These are phyloP conservation scores for Strigops habroptila DNA, from an alignment of 2,113 vertebrate species.

Conservation along the genomic window DNA sequence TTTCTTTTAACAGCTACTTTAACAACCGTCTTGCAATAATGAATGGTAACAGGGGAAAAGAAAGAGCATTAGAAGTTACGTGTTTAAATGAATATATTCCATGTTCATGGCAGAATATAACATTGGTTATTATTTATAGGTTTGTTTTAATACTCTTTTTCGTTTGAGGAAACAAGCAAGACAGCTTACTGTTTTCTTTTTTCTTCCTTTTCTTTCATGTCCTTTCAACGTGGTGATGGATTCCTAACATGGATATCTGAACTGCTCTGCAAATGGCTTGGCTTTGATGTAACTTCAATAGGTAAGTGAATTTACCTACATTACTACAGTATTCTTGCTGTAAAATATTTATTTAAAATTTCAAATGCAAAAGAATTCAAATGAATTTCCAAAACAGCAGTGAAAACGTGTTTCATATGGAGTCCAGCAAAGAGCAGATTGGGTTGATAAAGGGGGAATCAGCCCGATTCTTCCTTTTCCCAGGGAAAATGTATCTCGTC, in stretches of 20 bases:
- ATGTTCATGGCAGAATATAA: background rate
- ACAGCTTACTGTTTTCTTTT: constrained; percentile 39
- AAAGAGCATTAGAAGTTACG: background rate
- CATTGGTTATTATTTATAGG: background rate
- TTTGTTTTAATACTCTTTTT: background rate
- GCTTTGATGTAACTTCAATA: constrained; percentile 36
- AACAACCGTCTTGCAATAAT: constrained; percentile 31
- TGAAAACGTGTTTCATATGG: background rate
- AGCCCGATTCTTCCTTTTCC: background rate
- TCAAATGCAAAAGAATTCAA: background rate
- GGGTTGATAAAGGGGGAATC: background rate
- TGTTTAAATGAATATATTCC: background rate
- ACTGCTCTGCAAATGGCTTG: constrained; percentile 35
- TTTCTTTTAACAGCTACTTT: constrained; percentile 50
- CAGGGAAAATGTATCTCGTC: background rate
- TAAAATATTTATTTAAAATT: background rate
- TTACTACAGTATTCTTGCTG: background rate
- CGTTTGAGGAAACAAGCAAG: background rate
- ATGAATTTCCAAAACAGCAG: background rate
- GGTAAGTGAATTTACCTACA: constrained; percentile 70
- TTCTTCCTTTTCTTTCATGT: constrained; percentile 52
- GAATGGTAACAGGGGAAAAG: background rate
- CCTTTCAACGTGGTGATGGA: background rate
- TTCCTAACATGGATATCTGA: constrained; percentile 16
- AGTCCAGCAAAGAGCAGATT: background rate